Percentiles rank a stretch among this genome's conserved stretches.
Conservation (phyloP, 64 coral and sea anemone species). For the Pocillopora verrucosa region DNA sequence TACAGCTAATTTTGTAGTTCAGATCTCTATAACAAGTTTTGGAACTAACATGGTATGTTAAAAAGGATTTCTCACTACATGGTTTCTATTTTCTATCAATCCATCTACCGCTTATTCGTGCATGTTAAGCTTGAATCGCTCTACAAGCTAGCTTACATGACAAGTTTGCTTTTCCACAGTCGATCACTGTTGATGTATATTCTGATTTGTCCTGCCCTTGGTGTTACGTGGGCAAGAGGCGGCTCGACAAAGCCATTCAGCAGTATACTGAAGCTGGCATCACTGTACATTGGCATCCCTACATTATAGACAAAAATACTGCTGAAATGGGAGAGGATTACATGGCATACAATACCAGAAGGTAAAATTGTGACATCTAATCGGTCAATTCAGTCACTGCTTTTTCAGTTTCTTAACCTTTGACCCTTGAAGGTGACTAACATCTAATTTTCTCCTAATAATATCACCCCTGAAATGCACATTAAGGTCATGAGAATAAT, state of each 20-base stretch:
- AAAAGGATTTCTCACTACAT: not conserved
- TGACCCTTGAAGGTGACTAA: too few species aligned
- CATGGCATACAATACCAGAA: conserved; percentile 72
- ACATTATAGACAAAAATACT: conserved; percentile 85
- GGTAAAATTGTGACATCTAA: not conserved
- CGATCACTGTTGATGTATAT: conserved; percentile 68
- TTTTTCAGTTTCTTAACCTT: too few species aligned
- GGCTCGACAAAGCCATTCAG: conserved; percentile 72
- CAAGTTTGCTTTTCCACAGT: not conserved
- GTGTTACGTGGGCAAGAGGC: conserved; percentile 86
- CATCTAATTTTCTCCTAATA: too few species aligned
- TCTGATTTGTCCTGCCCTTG: conserved; percentile 87
- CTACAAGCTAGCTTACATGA: too few species aligned
- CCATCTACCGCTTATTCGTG: too few species aligned
- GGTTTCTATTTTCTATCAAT: not conserved
- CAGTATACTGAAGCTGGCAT: conserved; percentile 35
- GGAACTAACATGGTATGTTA: not conserved
- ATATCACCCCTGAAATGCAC: too few species aligned
- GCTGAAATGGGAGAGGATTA: conserved; percentile 71
- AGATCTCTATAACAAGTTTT: not conserved
- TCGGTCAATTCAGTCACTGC: not conserved
- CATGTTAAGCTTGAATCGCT: too few species aligned
- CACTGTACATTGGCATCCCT: conserved; percentile 80
- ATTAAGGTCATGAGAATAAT: too few species aligned
- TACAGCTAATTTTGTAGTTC: not conserved